Conservation (phyloP, 2,888 invertebrate genomes). For the Perizoma affinitatum region DNA sequence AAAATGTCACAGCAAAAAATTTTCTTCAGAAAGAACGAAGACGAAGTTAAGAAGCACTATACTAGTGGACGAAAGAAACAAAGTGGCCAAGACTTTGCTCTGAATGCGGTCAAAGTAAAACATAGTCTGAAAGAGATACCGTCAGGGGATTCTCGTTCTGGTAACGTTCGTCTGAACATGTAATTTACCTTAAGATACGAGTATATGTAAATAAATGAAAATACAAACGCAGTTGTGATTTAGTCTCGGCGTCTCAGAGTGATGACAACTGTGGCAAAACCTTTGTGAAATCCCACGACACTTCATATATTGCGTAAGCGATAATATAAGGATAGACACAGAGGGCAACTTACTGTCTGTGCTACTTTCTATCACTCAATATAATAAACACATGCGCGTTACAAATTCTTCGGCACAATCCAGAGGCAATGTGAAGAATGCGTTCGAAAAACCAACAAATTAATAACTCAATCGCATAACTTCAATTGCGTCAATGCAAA, state of each 20-base stretch:
- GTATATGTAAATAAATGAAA: not conserved
- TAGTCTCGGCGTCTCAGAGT: not conserved
- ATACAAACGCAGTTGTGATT: not conserved
- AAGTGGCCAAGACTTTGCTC: slow-evolving; percentile 2
- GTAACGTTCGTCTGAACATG: not conserved
- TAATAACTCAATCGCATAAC: slow-evolving; percentile 8
- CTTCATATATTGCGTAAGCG: slow-evolving; percentile 13
- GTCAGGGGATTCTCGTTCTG: slow-evolving; percentile 3
- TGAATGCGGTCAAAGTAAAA: not conserved
- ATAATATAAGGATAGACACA: slow-evolving; percentile 8
- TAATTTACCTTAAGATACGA: too few relatives aligned
- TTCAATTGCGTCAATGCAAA: slow-evolving; percentile 20
- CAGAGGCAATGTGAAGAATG: not conserved
- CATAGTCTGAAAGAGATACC: not conserved
- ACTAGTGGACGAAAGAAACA: not conserved
- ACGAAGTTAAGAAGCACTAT: too few relatives aligned
- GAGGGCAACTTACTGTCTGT: slow-evolving; percentile 11
- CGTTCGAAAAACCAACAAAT: slow-evolving; percentile 9
- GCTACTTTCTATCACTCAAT: slow-evolving; percentile 9
- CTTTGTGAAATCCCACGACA: slow-evolving; percentile 2
- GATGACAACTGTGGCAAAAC: slow-evolving; percentile 1
- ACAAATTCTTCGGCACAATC: not conserved
- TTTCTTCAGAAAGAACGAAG: too few relatives aligned
- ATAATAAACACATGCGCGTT: slow-evolving; percentile 3
- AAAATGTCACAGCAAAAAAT: too few relatives aligned